Evolutionary conservation across 92 coral and sea anemone species (phyloP).

Genomic region (Epizoanthus ramosus): DNA sequence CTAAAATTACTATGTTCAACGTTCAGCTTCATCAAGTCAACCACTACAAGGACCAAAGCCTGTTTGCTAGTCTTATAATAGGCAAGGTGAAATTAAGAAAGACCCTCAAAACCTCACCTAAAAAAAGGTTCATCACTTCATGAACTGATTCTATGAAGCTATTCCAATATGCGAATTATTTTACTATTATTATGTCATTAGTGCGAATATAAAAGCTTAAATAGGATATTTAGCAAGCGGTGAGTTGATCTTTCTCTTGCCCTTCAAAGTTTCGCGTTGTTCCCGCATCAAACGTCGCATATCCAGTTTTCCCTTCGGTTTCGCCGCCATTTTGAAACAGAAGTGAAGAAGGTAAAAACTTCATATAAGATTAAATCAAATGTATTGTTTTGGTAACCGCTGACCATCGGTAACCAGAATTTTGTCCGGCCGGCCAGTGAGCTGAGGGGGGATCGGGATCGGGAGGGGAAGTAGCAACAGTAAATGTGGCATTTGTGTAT

Average conservation of each 20-base stretch:
- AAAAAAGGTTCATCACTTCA: no score
- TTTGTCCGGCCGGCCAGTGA: no score
- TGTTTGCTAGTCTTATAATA: no score
- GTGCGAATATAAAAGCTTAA: not conserved
- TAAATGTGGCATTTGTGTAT: not conserved
- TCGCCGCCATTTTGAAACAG: slow-evolving; percentile 83
- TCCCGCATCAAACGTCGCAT: slow-evolving; percentile 84
- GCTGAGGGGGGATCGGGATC: no score
- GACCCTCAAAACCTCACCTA: no score
- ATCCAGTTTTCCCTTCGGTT: slow-evolving; percentile 63
- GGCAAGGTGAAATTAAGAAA: no score
- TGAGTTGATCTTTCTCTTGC: slow-evolving; percentile 85
- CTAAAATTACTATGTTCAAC: no score
- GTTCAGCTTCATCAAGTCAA: no score
- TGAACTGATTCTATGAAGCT: no score
- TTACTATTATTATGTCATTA: not conserved
- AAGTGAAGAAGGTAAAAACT: not conserved
- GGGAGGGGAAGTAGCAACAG: not conserved
- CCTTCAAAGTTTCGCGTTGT: slow-evolving; percentile 63
- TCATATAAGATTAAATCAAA: slow-evolving; percentile 19
- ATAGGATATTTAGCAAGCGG: slow-evolving; percentile 95
- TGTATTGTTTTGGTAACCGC: not conserved
- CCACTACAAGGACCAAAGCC: no score
- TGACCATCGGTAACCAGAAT: slow-evolving; percentile 6
- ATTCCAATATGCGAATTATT: no score